Base-by-base conservation (phyloP, 1,140 invertebrate genomes). In the Bombus waltoni region DNA sequence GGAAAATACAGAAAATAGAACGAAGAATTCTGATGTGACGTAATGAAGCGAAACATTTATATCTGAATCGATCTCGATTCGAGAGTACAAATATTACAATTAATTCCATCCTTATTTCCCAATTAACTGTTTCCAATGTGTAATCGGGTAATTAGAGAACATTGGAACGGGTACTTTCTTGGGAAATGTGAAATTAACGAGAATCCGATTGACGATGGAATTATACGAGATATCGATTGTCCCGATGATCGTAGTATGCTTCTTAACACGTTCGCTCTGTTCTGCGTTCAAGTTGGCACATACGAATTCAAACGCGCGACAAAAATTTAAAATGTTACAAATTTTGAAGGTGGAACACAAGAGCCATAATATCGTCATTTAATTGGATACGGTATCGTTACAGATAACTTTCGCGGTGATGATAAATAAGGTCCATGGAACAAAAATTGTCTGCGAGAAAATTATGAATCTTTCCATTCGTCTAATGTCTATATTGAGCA, bases 311-410 rank as follows among this genome's bases (percentile, higher is more conserved):
- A 62, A 11, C n/a, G 13, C n/a, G 59, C 47, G 5, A 5, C 5
- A 13, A 3, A n/a, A 62, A n/a, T 62, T 28, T n/a, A n/a, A 10
- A 62, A 62, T 13, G 28, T 62, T 11, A n/a, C 11, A 62, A n/a
- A 62, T 28, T 28, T n/a, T 62, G 59, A 13, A 28, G 11, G 0
- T 0, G 57, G 0, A 28, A 62, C 59, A 0, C 0, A 28, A n/a
- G 1, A 28, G 11, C 3, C 59, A 13, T n/a, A n/a, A 62, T 62
- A 11, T 62, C 28, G 1, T 62, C 10, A 62, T 62, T 59, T 28
- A 28, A 59, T 28, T 59, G 47, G 18, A 18, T 6, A 53, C 5
- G 8, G 47, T 22, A 53, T 22, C 8, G 18, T 8, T 22, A 53
- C 1, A 2, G 18, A 8, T 22, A 53, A 53, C 47, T 22, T 53